A percentile compares a stretch with the other conserved stretches of the same genome.
Evolutionary conservation across 2,888 invertebrate species (phyloP).

Genomic region (Trissolcus japonicus): DNA sequence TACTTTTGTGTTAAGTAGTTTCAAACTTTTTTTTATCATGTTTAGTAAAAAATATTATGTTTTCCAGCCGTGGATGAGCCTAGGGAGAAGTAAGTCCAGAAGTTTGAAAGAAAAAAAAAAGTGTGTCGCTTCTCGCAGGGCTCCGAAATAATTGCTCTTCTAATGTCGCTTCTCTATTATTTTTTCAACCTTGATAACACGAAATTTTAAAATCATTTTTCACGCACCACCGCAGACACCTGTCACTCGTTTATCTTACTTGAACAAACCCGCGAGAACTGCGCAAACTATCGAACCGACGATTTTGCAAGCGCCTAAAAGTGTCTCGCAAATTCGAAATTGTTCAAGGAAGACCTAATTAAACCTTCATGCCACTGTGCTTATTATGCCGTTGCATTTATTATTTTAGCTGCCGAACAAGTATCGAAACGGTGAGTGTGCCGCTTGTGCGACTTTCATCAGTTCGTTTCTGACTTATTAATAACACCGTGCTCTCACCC

Average conservation of each 20-base stretch:
- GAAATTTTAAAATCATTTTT: neutral
- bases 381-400: constrained; percentile 64
- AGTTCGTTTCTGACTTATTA: constrained; percentile 55
- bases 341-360: constrained; percentile 10
- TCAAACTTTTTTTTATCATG: constrained; percentile 5
- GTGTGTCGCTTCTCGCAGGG: constrained; percentile 66
- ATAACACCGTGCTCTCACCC: constrained; percentile 51
- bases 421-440: constrained; percentile 68
- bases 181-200: neutral
- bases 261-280: too few relatives aligned
- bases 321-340: neutral
- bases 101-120: constrained; percentile 45
- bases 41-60: constrained; percentile 72
- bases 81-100: constrained; percentile 91
- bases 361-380: constrained; percentile 30
- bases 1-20: neutral
- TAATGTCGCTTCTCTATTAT: constrained; percentile 22
- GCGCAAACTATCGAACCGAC: too few relatives aligned
- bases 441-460: constrained; percentile 55
- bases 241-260: too few relatives aligned
- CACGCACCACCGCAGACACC: neutral
- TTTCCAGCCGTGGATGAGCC: constrained; percentile 96
- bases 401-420: constrained; percentile 73
- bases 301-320: constrained; percentile 1
- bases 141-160: constrained; percentile 57